phyloP scores from a whole-genome alignment of 2,888 invertebrate species.

The Drosophila kokeensis region DNA sequence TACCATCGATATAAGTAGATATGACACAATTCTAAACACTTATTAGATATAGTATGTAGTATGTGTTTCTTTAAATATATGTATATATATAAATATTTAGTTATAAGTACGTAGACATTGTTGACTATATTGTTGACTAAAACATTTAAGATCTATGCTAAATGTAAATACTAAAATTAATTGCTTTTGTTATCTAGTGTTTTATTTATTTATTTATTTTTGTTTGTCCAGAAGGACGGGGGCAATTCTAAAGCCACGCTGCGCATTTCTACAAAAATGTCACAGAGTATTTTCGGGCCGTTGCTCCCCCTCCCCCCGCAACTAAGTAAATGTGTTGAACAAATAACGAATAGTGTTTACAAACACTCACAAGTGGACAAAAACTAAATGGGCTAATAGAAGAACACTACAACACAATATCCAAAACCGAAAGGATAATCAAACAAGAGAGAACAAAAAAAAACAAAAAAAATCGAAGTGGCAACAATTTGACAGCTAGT shows the following conservation, averaged over 20 bases:
- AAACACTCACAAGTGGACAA: constrained; percentile 52
- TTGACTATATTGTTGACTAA: constrained; percentile 57
- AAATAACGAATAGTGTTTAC: constrained; percentile 52
- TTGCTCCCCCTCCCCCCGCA: constrained; percentile 41
- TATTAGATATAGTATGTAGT: constrained; percentile 42
- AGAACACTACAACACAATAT: constrained; percentile 43
- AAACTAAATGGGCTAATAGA: constrained; percentile 34
- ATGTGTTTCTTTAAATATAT: constrained; percentile 23
- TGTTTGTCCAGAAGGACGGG: constrained; percentile 3
- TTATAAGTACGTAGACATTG: constrained; percentile 62
- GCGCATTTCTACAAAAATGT: constrained; percentile 61
- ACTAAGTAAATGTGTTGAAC: constrained; percentile 39
- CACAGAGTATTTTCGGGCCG: constrained; percentile 29
- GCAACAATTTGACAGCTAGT: constrained; percentile 50
- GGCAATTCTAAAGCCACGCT: constrained; percentile 50
- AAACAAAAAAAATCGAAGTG: neutral
- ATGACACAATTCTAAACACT: constrained; percentile 69
- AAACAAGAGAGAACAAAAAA: constrained; percentile 8
- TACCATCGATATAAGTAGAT: constrained; percentile 64
- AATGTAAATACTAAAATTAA: constrained; percentile 51
- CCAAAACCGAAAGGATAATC: constrained; percentile 5
- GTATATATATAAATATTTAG: constrained; percentile 27
- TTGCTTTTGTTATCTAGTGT: constrained; percentile 19
- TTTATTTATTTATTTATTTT: neutral
- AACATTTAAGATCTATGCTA: constrained; percentile 70